Conservation (phyloP, 2,797 vertebrate genomes). For the Cottoperca gobio region DNA sequence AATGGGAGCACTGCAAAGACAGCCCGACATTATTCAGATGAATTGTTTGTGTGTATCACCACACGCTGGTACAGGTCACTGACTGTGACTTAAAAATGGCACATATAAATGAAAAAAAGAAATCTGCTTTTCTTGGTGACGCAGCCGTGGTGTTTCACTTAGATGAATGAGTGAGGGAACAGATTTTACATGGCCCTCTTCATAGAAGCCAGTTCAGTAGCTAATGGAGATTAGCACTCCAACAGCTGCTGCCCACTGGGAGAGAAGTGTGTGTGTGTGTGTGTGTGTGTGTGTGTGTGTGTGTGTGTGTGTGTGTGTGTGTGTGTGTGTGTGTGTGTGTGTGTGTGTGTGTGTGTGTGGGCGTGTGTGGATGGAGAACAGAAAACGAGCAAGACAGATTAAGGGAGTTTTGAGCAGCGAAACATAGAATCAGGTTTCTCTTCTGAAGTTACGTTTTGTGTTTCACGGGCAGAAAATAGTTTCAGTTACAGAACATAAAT, state of each 20-base stretch:
- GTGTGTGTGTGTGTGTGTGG: constrained; percentile 5
- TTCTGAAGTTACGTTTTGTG: constrained; percentile 58
- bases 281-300: constrained; percentile 10
- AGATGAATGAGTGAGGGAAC: constrained; percentile 42
- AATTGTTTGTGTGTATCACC: constrained; percentile 12
- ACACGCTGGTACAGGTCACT: neutral
- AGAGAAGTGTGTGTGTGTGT: constrained; percentile 50
- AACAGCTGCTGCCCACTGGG: constrained; percentile 82
- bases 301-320: constrained; percentile 7
- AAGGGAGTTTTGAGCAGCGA: constrained; percentile 27
- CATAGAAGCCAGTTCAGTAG: constrained; percentile 80
- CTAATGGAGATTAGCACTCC: constrained; percentile 84
- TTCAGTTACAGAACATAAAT: constrained; percentile 63
- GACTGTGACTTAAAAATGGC: constrained; percentile 15
- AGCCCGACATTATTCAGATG: neutral
- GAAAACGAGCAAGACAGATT: constrained; percentile 31
- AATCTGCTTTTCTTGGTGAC: constrained; percentile 29
- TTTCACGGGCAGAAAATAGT: constrained; percentile 54
- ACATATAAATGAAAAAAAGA: too few species aligned
- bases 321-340: constrained; percentile 17
- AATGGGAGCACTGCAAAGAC: neutral
- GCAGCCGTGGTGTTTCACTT: constrained; percentile 32
- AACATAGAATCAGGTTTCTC: constrained; percentile 43
- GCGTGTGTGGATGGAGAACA: constrained; percentile 33
- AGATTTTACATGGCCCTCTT: constrained; percentile 58